Conservation (phyloP, 2,888 invertebrate species). For the Maniola hyperantus region DNA sequence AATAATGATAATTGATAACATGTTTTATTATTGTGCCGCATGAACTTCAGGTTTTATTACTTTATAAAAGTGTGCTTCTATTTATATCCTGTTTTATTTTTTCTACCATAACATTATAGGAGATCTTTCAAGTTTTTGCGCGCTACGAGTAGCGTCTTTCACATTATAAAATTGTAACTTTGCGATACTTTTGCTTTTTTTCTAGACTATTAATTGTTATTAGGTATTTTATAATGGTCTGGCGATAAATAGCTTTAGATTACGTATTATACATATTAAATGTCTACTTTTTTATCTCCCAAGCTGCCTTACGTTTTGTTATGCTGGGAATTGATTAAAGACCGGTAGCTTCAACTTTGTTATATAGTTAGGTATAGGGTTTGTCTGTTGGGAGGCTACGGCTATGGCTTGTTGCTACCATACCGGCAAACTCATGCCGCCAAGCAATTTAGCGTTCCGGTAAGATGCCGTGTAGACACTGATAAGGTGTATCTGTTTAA, state of each 20-base stretch:
- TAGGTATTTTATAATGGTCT: conserved; percentile 20
- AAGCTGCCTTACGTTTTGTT: neutral
- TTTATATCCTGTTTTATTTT: conserved; percentile 16
- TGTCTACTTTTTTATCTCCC: conserved; percentile 1
- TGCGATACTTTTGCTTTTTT: conserved; percentile 17
- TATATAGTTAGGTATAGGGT: too few relatives aligned
- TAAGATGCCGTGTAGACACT: too few relatives aligned
- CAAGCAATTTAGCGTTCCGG: too few relatives aligned
- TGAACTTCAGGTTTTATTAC: conserved; percentile 14
- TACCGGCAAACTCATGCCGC: too few relatives aligned
- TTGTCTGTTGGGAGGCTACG: too few relatives aligned
- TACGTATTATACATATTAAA: conserved; percentile 8
- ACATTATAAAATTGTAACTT: conserved; percentile 17
- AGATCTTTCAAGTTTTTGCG: conserved; percentile 20
- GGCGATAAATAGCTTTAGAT: conserved; percentile 12
- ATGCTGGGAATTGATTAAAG: neutral
- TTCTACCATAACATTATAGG: neutral
- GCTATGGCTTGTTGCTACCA: too few relatives aligned
- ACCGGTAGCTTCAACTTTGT: neutral
- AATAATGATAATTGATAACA: neutral
- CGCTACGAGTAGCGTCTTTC: conserved; percentile 2
- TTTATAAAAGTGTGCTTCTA: conserved; percentile 20
- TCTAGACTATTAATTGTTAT: conserved; percentile 16
- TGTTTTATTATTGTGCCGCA: conserved; percentile 2
- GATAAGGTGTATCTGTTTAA: too few relatives aligned